phyloP scores from a whole-genome alignment of 2,888 invertebrate species.

The Syrista parreyssii region DNA sequence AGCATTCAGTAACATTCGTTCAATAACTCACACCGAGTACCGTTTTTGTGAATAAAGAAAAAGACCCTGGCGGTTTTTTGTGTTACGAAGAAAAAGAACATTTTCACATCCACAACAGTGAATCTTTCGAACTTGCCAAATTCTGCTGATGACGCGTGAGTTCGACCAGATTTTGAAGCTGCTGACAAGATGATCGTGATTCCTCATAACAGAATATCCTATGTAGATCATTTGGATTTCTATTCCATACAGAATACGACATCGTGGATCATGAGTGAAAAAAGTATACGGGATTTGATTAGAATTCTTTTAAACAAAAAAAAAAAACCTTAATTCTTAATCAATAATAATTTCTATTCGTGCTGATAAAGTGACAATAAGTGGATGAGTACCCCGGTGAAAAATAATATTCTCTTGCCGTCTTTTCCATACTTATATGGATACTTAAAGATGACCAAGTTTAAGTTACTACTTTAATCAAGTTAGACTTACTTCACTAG shows the following conservation, averaged over 20 bases:
- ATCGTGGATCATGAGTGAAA: background rate
- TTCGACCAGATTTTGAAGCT: background rate
- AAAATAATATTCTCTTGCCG: slow-evolving; percentile 9
- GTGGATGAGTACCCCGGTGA: slow-evolving; percentile 26
- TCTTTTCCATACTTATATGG: slow-evolving; percentile 3
- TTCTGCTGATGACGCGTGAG: background rate
- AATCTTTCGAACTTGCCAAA: background rate
- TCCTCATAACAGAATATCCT: background rate
- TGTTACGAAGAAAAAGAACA: background rate
- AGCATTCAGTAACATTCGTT: background rate
- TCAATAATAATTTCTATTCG: slow-evolving; percentile 11
- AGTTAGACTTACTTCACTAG: slow-evolving; percentile 16
- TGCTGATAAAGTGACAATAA: slow-evolving; percentile 22
- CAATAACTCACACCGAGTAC: background rate
- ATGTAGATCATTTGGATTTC: background rate
- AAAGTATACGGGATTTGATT: background rate
- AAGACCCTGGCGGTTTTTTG: background rate
- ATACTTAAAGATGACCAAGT: slow-evolving; percentile 2
- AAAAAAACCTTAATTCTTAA: background rate
- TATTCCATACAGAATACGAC: background rate
- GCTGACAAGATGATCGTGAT: background rate
- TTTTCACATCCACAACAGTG: background rate
- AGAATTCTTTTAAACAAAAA: background rate
- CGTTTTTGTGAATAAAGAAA: background rate
- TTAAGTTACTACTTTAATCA: slow-evolving; percentile 10